Conservation (phyloP, 2,888 invertebrate genomes). For the Aquatica leii region DNA sequence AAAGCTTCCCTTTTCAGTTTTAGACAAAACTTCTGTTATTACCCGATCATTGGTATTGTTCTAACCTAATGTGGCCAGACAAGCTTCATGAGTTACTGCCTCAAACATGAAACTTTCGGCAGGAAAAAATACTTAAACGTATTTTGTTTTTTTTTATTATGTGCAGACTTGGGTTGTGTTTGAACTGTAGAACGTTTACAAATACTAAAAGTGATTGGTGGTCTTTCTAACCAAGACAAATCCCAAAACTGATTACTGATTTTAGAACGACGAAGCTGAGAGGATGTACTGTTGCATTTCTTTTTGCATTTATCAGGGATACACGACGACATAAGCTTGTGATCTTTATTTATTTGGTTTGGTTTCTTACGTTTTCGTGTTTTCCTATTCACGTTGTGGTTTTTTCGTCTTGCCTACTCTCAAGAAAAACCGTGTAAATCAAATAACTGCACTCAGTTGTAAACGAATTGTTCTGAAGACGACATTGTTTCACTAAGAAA, state of each 20-base stretch:
- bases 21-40: no score
- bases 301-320: constrained; percentile 22
- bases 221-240: constrained; percentile 9
- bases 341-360: constrained; percentile 21
- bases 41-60: no score
- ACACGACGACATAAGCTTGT: constrained; percentile 21
- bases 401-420: no score
- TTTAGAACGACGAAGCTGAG: constrained; percentile 18
- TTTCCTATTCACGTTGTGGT: no score
- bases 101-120: background rate
- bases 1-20: no score
- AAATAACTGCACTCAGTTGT: no score
- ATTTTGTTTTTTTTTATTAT: constrained; percentile 5
- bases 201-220: constrained; percentile 4
- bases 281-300: constrained; percentile 18
- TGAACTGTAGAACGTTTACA: constrained; percentile 4
- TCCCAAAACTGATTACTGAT: constrained; percentile 8
- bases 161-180: background rate
- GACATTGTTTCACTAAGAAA: no score
- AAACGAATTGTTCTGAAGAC: no score
- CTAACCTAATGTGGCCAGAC: constrained; percentile 6
- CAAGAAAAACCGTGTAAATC: no score
- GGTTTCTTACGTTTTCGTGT: constrained; percentile 23
- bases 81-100: background rate
- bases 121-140: constrained; percentile 6